phyloP scores from a whole-genome alignment of 2,888 invertebrate species.

The Chrysopilus asiliformis region DNA sequence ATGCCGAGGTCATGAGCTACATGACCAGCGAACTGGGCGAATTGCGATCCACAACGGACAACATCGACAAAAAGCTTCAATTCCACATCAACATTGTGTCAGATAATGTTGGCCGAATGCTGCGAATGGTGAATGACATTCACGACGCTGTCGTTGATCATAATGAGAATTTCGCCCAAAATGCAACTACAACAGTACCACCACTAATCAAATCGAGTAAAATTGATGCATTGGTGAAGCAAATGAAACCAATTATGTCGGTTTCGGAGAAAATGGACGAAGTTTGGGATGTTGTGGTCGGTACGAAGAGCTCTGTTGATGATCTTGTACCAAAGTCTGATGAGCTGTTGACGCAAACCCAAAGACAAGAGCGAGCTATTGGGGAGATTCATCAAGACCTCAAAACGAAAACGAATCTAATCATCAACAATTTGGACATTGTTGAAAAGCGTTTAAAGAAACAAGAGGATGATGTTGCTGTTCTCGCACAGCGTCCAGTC shows the following conservation, averaged over 20 bases:
- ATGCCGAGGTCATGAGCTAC: slow-evolving; percentile 65
- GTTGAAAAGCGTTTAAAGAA: slow-evolving; percentile 73
- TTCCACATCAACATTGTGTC: slow-evolving; percentile 74
- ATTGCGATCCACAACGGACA: slow-evolving; percentile 60
- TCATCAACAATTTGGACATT: slow-evolving; percentile 75
- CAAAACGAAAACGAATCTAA: slow-evolving; percentile 68
- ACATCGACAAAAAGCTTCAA: slow-evolving; percentile 68
- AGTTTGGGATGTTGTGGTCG: slow-evolving; percentile 81
- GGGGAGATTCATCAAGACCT: slow-evolving; percentile 75
- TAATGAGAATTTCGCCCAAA: slow-evolving; percentile 36
- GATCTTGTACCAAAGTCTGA: slow-evolving; percentile 77
- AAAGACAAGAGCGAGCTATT: slow-evolving; percentile 74
- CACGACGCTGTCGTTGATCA: slow-evolving; percentile 74
- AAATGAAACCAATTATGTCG: slow-evolving; percentile 71
- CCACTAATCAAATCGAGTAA: slow-evolving; percentile 53
- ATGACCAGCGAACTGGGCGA: slow-evolving; percentile 70
- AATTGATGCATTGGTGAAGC: slow-evolving; percentile 65
- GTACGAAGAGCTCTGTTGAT: slow-evolving; percentile 77
- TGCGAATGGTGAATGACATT: slow-evolving; percentile 66
- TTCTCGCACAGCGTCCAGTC: slow-evolving; percentile 59
- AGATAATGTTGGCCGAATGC: slow-evolving; percentile 65
- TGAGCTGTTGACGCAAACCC: slow-evolving; percentile 70
- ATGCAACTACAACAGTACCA: slow-evolving; percentile 43
- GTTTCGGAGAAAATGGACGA: slow-evolving; percentile 85
- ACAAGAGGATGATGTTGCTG: slow-evolving; percentile 72